Evolutionary conservation across 2,113 vertebrate species (phyloP), one percentile per base, ranked within the genome.

Genomic region (Odobenus rosmarus): DNA sequence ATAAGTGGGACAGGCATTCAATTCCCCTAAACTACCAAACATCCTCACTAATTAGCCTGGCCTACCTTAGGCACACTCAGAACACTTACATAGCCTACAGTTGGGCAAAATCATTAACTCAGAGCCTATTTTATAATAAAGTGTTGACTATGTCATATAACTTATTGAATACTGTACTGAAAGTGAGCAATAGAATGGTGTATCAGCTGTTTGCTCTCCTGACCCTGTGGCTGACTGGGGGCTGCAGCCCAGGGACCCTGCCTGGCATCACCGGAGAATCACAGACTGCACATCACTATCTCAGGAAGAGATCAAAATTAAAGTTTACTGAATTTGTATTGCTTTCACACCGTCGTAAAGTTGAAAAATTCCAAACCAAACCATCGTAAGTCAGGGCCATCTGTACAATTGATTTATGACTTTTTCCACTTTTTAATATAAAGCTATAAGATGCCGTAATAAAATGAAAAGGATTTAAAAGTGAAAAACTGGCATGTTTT

Each of bases 391-490:
- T 53, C 49, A 53, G 49, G 18, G 76, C 76, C 76, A 33, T 79
- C 31, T 21, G 8, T 21, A 79, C 76, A 51, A 95, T 61, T 76
- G 24, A 42, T 57, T 69, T 84, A 85, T 61, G 39, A 51, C 16
- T 57, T 88, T 69, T 74, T 72, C 59, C 4, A 76, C 10, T 96
- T 95, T 89, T 91, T 72, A 92, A 89, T 88, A 69, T 71, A 76
- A 86, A 92, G 8, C 55, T 81, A 42, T 89, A 93, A 42, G 36
- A 76, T 49, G 39, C 61, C 74, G 76, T 51, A 82, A 36, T 69
- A 62, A 88, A 85, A 86, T 55, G 33, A 36, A 95, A 96, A 92
- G 57, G 61, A 92, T 74, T 71, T 88, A 33, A 59, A 96, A 93
- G 53, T 51, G 80, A 57, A 98, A 92, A 94, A 1, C 15, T 36